Base-by-base conservation (phyloP, 2,888 invertebrate species). In the Brenthis ino region DNA sequence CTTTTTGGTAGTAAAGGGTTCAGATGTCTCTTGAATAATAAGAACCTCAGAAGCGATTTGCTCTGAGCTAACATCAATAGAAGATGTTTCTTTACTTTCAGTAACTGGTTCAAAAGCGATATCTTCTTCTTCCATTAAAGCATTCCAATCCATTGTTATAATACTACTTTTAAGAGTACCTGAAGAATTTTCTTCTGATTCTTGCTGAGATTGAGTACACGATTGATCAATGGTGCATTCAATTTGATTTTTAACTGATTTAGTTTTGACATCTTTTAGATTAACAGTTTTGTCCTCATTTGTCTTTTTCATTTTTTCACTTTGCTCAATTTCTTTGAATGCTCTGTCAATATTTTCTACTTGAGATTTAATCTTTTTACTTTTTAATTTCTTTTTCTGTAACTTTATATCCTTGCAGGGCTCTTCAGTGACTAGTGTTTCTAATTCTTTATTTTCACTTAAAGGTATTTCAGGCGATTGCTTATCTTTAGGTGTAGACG, bases 1-100 rank as follows among this genome's bases (percentile, higher is more conserved):
- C 72, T 61, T 70, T 65, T 70, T 72, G 53, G 47, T 72, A 68
- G 68, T 75, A 71, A 69, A 66, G 72, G 12, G 37, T 16, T 66
- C 20, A 37, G 61, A 67, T 16, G 68, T 37, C 60, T 77, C 73
- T 57, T 74, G 80, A 66, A 88, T 71, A 74, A 91, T 91, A 2
- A 90, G 92, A 37, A 91, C 91, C 80, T 93, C 92, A 65, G 90
- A 87, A 3, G 91, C 90, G 20, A 88, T 73, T 70, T 85, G 82
- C 76, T 81, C 75, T 28, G 73, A 48, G 63, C 76, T 74, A 58
- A 74, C 71, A 43, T 65, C 55, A 20, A 72, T 72, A 58, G 70
- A 64, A 43, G 75, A 67, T 56, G 78, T 74, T 33, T 75, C 66
- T 64, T 75, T 77, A 13, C 79, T 74, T 72, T 84, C 76, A 55